phyloP scores from a whole-genome alignment of 2,113 vertebrate species.

The Sisor rabdophorus region DNA sequence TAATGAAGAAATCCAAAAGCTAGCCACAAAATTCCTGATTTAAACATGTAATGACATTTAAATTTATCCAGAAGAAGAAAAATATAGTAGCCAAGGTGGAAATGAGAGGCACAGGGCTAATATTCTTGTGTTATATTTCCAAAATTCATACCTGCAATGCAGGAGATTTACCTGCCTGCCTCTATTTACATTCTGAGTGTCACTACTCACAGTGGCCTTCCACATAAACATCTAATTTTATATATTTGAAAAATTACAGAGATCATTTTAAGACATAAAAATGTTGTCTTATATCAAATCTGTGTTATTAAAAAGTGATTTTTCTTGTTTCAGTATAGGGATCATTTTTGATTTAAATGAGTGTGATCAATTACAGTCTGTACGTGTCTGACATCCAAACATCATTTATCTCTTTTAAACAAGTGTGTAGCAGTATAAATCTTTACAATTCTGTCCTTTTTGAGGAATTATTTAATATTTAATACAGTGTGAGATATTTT shows the following conservation, averaged over 20 bases:
- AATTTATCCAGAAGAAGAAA: neutral
- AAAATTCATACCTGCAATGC: slow-evolving; percentile 34
- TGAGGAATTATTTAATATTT: neutral
- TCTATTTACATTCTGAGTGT: slow-evolving; percentile 25
- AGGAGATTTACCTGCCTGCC: slow-evolving; percentile 1
- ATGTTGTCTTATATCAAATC: neutral
- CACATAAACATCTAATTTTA: slow-evolving; percentile 1
- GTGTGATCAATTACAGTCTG: neutral
- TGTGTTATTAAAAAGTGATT: neutral
- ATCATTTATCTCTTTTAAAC: slow-evolving; percentile 13
- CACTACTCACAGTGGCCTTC: neutral
- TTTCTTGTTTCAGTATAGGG: neutral
- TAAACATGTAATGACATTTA: slow-evolving; percentile 22
- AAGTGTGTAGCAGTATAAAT: neutral
- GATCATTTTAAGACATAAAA: neutral
- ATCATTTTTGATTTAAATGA: slow-evolving; percentile 1
- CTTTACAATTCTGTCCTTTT: neutral
- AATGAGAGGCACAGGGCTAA: slow-evolving; percentile 21
- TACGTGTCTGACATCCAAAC: neutral
- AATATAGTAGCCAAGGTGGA: slow-evolving; percentile 24
- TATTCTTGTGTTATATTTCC: slow-evolving; percentile 28
- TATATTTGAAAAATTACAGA: neutral
- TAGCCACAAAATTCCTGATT: neutral
- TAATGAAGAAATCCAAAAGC: slow-evolving; percentile 3
- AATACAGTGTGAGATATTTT: neutral